Evolutionary conservation across 2,888 invertebrate species (phyloP), one percentile per base, ranked within the genome.

Genomic region (Caradrina kadenii): DNA sequence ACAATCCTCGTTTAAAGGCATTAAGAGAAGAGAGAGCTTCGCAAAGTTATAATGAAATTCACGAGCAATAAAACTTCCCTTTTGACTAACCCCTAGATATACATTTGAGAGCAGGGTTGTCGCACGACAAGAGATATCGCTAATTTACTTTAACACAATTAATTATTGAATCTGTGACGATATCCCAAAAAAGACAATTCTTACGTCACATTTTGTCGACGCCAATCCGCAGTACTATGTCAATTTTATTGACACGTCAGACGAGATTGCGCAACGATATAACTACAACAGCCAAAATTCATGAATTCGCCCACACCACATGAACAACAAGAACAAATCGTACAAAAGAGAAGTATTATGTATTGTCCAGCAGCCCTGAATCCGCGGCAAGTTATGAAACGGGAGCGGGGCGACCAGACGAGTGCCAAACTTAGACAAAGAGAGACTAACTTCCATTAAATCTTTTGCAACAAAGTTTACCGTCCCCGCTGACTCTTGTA

Each of bases 1-100:
- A 94, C 94, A 94, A 94, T 94, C 91, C 93, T 89, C 92, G 89
- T 93, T 94, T 92, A 92, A 93, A 93, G 92, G 92, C 93, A 92
- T 93, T 93, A 92, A 93, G 91, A 88, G 90, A 86, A 87, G 89
- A 86, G 91, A 88, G 91, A 89, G 91, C 90, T 88, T 87, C 88
- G 90, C 92, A 90, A 95, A 95, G 93, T 95, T 95, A 95, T 95
- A 95, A 95, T 95, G 94, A 95, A 95, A 95, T 95, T 95, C 95
- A 94, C 93, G 90, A 95, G 94, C 95, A 95, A 95, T 95, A 94
- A 95, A 95, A 95, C 94, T 95, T 95, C 93, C 92, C 93, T 93
- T 93, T 93, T 91, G 93, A 93, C 93, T 93, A 94, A 94, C 93
- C 94, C 93, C 93, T 90, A 91, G 92, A 92, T 93, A 93, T 93